Evolutionary conservation across 1,140 invertebrate species (phyloP).

Genomic region (Orchestia grillus): DNA sequence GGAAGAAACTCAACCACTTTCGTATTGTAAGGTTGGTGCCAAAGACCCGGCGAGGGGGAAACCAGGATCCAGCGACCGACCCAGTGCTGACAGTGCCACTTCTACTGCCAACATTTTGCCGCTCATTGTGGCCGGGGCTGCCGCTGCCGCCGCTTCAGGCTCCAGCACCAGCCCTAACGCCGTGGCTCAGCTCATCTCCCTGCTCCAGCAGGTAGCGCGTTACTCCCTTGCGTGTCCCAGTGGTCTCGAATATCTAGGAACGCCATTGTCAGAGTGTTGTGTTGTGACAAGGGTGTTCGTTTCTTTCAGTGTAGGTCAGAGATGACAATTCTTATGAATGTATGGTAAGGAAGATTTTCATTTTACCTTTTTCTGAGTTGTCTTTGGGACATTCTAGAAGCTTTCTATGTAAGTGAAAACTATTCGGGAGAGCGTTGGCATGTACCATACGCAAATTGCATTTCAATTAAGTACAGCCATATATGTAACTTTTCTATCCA

Average conservation of each 20-base stretch:
- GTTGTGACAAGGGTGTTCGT: not conserved
- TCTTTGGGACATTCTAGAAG: too few relatives aligned
- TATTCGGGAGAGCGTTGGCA: too few relatives aligned
- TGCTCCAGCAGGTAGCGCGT: slow-evolving; percentile 64
- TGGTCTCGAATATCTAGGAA: too few relatives aligned
- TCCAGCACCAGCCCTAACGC: slow-evolving; percentile 54
- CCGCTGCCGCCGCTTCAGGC: not conserved
- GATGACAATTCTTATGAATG: not conserved
- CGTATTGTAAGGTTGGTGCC: not conserved
- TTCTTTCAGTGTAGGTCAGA: not conserved
- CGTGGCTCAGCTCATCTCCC: slow-evolving; percentile 63
- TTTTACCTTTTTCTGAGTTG: not conserved
- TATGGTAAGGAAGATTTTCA: not conserved
- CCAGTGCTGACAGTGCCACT: not conserved
- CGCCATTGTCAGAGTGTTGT: not conserved
- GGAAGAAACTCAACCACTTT: not conserved
- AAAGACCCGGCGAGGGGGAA: not conserved
- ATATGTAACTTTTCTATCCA: too few relatives aligned
- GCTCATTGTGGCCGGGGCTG: slow-evolving; percentile 25
- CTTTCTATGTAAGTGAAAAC: too few relatives aligned
- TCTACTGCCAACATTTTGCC: not conserved
- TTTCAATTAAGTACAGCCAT: too few relatives aligned
- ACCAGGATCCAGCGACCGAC: not conserved
- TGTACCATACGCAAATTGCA: too few relatives aligned
- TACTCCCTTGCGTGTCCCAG: not conserved